These are phyloP conservation scores for Altica lythri DNA, from an alignment of 2,888 invertebrate species.

Conservation along the genomic window DNA sequence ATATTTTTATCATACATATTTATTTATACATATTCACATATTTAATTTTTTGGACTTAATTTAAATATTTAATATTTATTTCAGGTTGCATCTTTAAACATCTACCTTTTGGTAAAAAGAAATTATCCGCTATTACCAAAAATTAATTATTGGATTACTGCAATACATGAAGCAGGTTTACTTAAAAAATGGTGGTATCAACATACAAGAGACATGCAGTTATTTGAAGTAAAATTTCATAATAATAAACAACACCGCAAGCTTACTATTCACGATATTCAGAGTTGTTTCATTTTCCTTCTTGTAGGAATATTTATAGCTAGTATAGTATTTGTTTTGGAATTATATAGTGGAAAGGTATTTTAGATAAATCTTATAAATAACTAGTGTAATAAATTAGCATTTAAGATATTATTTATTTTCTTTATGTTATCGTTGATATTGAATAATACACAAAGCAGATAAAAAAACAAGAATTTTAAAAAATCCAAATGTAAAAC, in stretches of 20 bases:
- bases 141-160: slow-evolving; percentile 14
- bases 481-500: not conserved
- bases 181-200: not conserved
- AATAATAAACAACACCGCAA: not conserved
- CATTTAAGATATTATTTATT: not conserved
- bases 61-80: not conserved
- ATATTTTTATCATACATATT: not conserved
- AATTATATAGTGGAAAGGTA: not conserved
- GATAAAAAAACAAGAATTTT: not conserved
- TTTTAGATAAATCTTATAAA: not conserved
- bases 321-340: not conserved
- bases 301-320: not conserved
- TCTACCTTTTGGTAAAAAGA: not conserved
- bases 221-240: not conserved
- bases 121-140: slow-evolving; percentile 8
- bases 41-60: too few species aligned
- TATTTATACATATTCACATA: not conserved
- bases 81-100: slow-evolving; percentile 1
- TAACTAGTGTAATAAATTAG: not conserved
- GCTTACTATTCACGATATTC: not conserved
- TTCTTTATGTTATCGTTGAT: not conserved
- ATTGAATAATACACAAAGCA: too few species aligned
- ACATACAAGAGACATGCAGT: not conserved
- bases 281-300: slow-evolving; percentile 5
- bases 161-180: slow-evolving; percentile 5